These are phyloP conservation scores for Papilio xuthus DNA, from an alignment of 1,140 invertebrate genomes.

Conservation along the genomic window DNA sequence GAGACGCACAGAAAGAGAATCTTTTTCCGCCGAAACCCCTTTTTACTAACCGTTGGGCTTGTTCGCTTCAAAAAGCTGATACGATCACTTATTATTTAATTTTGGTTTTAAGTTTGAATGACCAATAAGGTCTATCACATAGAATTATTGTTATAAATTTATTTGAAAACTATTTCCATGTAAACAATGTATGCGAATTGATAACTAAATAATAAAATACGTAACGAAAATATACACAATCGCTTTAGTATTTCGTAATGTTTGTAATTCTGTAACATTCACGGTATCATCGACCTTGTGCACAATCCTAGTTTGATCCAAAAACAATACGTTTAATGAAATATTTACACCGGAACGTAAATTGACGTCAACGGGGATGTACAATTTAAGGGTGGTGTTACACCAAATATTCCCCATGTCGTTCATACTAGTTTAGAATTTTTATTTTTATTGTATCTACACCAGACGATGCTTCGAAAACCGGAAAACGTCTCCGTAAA, in stretches of 20 bases:
- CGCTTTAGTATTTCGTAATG: neutral
- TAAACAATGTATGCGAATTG: neutral
- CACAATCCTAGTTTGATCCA: slow-evolving; percentile 7
- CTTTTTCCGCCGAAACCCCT: too few species aligned
- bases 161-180: neutral
- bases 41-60: too few species aligned
- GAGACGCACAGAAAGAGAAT: too few species aligned
- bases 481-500: neutral
- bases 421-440: too few species aligned
- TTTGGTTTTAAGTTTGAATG: neutral
- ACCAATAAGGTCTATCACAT: too few species aligned
- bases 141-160: neutral
- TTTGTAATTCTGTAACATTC: slow-evolving; percentile 2
- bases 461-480: neutral
- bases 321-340: slow-evolving; percentile 25
- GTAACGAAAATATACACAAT: slow-evolving; percentile 7
- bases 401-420: neutral
- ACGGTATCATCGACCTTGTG: slow-evolving; percentile 13
- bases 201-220: neutral
- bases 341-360: slow-evolving; percentile 13
- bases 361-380: neutral
- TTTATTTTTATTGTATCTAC: neutral
- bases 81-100: neutral
- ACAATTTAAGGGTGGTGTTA: slow-evolving; percentile 4
- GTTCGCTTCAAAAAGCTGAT: neutral